Evolutionary conservation across 1,140 invertebrate genomes (phyloP), one percentile per base, ranked within the genome.

Genomic region (Geopemphigus sp.): DNA sequence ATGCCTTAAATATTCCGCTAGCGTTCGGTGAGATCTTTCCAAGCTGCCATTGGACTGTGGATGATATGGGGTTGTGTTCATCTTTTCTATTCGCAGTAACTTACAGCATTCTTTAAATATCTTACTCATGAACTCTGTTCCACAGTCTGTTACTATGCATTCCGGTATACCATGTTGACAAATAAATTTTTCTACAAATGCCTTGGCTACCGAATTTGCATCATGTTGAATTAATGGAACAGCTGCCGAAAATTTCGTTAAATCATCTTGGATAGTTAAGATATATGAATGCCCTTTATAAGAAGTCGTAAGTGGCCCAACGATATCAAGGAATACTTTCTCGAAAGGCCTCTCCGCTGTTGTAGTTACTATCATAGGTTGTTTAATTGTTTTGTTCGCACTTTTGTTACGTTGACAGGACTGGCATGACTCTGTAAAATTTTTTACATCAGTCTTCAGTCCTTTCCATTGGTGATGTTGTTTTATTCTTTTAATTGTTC

Each of bases 11-110:
- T 82, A 76, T 5, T 80, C 56, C 24, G 26, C 56, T 8, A 82
- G 63, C 0, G 63, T 68, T 0, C 32, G 26, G 80, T 82, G 70
- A 0, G 47, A 68, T n/a, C 81, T 50, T 80, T 82, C 81, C 12
- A 80, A 8, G 0, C n/a, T 81, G 15, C 84, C 85, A 64, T 84
- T 85, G 0, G 83, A 84, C 82, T 86, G 83, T n/a, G 85, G 85
- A 50, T 86, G 84, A 82, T 87, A 87, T 14, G 84, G 82, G 10
- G 84, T 86, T 15, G 83, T 86, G 11, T 54, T 50, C 0, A 81
- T 39, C n/a, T 68, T 81, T 17, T 82, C 29, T 26, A 82, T 76
- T 50, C 59, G 32, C 4, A 81, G 32, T 11, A 85, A 82, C 82
- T 84, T 85, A 17, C 78, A 83, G 3, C 86, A 47, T 12, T 6